Conservation (phyloP, 2,113 vertebrate species). For the Bubo scandiacus region DNA sequence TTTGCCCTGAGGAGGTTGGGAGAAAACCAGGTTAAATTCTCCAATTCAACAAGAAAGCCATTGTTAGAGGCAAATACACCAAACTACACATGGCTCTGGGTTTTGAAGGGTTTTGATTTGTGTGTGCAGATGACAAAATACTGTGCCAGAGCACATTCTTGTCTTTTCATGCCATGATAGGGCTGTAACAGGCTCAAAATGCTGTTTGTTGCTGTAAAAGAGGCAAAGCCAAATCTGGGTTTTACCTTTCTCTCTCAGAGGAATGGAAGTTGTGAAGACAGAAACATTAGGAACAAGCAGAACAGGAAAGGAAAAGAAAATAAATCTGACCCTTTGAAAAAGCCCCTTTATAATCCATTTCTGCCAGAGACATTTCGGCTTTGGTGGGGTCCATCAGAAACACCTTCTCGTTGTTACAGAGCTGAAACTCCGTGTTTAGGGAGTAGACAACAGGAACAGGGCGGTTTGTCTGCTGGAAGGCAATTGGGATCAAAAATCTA, state of each 20-base stretch:
- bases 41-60: rapidly evolving
- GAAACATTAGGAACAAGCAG: not conserved
- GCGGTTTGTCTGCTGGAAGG: constrained; percentile 98
- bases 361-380: constrained; percentile 87
- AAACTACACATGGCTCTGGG: rapidly evolving
- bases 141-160: rapidly evolving
- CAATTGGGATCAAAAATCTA: constrained; percentile 94
- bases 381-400: constrained; percentile 92
- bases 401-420: constrained; percentile 97
- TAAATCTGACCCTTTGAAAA: constrained; percentile 90
- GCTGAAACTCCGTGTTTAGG: constrained; percentile 96
- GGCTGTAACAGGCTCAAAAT: not conserved
- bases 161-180: not conserved
- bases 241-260: not conserved
- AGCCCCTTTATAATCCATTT: constrained; percentile 99
- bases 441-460: constrained; percentile 95
- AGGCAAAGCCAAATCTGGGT: not conserved
- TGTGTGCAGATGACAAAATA: not conserved
- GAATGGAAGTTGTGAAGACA: not conserved
- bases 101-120: not conserved
- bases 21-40: not conserved
- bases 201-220: not conserved
- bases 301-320: not conserved
- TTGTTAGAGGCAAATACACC: not conserved
- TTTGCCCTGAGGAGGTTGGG: constrained; percentile 81